Conservation (phyloP, 2,888 invertebrate genomes). For the Dasypogon diadema region DNA sequence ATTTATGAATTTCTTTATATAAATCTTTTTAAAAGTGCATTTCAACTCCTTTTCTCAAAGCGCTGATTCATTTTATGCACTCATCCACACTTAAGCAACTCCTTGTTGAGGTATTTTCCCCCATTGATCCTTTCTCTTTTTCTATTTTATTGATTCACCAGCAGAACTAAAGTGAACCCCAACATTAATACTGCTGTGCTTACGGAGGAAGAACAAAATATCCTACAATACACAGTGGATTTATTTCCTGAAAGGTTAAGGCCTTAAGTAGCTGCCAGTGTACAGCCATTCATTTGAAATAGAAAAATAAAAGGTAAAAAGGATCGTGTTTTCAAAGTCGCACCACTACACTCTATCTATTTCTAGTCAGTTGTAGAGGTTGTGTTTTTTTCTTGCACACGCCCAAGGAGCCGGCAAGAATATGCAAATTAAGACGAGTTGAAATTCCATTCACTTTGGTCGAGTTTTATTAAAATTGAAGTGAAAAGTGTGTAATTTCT, state of each 20-base stretch:
- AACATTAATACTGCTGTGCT: neutral
- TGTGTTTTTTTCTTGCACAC: neutral
- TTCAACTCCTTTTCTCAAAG: too few relatives aligned
- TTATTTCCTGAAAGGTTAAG: slow-evolving; percentile 28
- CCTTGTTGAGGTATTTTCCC: neutral
- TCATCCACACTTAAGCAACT: neutral
- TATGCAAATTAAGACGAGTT: slow-evolving; percentile 39
- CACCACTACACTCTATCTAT: slow-evolving; percentile 1
- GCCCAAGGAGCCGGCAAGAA: neutral
- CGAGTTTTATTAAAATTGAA: slow-evolving; percentile 41
- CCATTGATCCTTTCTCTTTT: neutral
- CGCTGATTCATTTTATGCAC: too few relatives aligned
- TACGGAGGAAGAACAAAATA: slow-evolving; percentile 1
- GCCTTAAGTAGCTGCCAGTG: slow-evolving; percentile 34
- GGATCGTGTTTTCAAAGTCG: slow-evolving; percentile 23
- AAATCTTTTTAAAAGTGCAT: too few relatives aligned
- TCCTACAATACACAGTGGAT: slow-evolving; percentile 10
- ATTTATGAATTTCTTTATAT: too few relatives aligned
- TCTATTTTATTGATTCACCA: neutral
- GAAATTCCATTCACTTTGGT: slow-evolving; percentile 30
- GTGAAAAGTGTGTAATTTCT: slow-evolving; percentile 37
- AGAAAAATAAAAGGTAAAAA: slow-evolving; percentile 15
- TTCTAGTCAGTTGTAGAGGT: slow-evolving; percentile 19
- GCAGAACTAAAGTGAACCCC: neutral
- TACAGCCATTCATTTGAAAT: slow-evolving; percentile 6